Evolutionary conservation across 1,140 invertebrate genomes (phyloP).

Genomic region (Hydropsyche tenuis): DNA sequence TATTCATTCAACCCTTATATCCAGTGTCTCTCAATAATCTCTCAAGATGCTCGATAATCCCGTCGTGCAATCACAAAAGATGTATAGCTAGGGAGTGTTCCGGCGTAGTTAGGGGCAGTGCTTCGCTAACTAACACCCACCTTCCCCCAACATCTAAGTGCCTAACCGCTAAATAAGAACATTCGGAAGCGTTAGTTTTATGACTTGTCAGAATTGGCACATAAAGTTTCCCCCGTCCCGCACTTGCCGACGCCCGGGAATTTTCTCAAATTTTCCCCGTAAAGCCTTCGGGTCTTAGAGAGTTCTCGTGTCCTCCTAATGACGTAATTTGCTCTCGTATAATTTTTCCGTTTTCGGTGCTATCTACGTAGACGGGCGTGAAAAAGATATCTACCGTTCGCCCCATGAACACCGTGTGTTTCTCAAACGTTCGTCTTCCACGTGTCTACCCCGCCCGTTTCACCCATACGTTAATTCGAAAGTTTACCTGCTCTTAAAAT

Average conservation of each 20-base stretch:
- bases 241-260: constrained; percentile 27
- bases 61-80: neutral
- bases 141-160: constrained; percentile 36
- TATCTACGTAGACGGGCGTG: constrained; percentile 29
- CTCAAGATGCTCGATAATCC: constrained; percentile 16
- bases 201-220: constrained; percentile 50
- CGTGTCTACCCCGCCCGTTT: neutral
- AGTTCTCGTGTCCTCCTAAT: constrained; percentile 46
- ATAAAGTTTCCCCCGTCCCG: constrained; percentile 45
- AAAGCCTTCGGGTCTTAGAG: constrained; percentile 38
- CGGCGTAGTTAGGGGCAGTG: too few relatives aligned
- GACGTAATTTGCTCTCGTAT: constrained; percentile 49
- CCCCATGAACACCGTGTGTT: neutral
- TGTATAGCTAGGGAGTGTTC: neutral
- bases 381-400: constrained; percentile 34
- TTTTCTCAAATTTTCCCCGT: constrained; percentile 41
- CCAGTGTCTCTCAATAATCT: neutral
- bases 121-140: too few relatives aligned
- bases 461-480: constrained; percentile 19
- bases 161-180: constrained; percentile 45
- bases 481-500: constrained; percentile 7
- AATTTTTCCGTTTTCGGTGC: constrained; percentile 49
- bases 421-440: constrained; percentile 31
- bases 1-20: constrained; percentile 1
- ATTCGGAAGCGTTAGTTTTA: constrained; percentile 45